Conservation (phyloP, 1,140 invertebrate genomes). For the Drosophila navojoa region DNA sequence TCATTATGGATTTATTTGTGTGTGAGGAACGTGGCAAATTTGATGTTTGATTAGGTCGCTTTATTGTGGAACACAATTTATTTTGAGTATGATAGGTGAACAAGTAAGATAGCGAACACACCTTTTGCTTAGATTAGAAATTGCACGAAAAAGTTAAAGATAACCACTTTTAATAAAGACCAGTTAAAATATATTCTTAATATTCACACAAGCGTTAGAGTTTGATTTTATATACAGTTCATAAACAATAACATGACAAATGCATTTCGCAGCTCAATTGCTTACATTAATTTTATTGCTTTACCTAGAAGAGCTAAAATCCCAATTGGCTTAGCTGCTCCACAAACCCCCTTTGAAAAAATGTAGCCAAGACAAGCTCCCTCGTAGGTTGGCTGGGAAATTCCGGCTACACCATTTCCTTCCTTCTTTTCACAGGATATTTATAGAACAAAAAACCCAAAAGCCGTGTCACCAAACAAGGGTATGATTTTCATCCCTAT, state of each 20-base stretch:
- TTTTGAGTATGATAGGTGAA: neutral
- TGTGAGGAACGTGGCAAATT: neutral
- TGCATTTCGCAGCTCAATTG: too few relatives aligned
- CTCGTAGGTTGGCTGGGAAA: too few relatives aligned
- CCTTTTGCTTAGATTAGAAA: too few relatives aligned
- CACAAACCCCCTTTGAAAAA: neutral
- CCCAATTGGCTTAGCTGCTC: neutral
- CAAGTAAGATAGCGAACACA: too few relatives aligned
- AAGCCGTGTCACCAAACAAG: too few relatives aligned
- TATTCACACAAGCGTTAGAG: neutral
- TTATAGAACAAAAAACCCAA: too few relatives aligned
- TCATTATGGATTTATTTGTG: neutral
- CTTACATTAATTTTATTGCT: too few relatives aligned
- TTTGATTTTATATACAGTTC: neutral
- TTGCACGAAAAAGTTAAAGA: neutral
- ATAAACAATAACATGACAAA: neutral
- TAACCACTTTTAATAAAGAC: neutral
- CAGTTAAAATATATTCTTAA: neutral
- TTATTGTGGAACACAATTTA: neutral
- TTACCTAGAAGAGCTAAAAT: neutral
- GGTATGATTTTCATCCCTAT: too few relatives aligned
- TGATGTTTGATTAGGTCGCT: neutral
- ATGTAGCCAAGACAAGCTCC: too few relatives aligned
- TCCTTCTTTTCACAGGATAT: too few relatives aligned
- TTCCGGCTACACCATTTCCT: too few relatives aligned